phyloP scores from a whole-genome alignment of 1,140 invertebrate species.

The Himalopsyche phryganea region DNA sequence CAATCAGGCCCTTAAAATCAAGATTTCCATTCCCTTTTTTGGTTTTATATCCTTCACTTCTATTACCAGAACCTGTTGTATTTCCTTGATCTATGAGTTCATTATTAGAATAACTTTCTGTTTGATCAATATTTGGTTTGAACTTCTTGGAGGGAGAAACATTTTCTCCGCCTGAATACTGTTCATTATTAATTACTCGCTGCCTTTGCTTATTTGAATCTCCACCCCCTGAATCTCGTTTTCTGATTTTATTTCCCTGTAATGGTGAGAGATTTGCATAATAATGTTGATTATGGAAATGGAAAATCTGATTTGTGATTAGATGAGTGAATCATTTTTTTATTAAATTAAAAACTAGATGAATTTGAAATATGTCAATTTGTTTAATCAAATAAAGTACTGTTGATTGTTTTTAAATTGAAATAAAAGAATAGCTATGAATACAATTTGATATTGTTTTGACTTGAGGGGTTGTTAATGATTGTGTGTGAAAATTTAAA shows the following conservation, averaged over 20 bases:
- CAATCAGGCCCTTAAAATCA: constrained; percentile 25
- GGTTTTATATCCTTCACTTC: constrained; percentile 10
- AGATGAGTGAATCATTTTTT: too few species aligned
- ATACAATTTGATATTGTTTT: too few species aligned
- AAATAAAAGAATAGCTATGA: too few species aligned
- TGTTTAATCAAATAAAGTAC: too few species aligned
- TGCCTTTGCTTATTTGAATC: constrained; percentile 4
- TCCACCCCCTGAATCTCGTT: constrained; percentile 13
- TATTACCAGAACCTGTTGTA: not conserved
- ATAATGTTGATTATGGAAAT: too few species aligned
- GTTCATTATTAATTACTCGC: not conserved
- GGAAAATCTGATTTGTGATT: too few species aligned
- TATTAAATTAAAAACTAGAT: too few species aligned
- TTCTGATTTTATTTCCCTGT: constrained; percentile 32
- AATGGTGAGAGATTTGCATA: constrained; percentile 8
- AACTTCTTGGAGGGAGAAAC: constrained; percentile 1
- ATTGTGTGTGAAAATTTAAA: too few species aligned
- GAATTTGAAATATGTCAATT: too few species aligned
- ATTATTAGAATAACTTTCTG: constrained; percentile 1
- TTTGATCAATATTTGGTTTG: not conserved
- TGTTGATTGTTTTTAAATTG: too few species aligned
- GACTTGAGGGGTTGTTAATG: too few species aligned
- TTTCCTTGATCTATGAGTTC: not conserved
- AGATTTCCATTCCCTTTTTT: constrained; percentile 7
- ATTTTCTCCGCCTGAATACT: not conserved